These are phyloP conservation scores for Peromyscus californicus DNA, from an alignment of 2,113 vertebrate genomes.

Conservation along the genomic window DNA sequence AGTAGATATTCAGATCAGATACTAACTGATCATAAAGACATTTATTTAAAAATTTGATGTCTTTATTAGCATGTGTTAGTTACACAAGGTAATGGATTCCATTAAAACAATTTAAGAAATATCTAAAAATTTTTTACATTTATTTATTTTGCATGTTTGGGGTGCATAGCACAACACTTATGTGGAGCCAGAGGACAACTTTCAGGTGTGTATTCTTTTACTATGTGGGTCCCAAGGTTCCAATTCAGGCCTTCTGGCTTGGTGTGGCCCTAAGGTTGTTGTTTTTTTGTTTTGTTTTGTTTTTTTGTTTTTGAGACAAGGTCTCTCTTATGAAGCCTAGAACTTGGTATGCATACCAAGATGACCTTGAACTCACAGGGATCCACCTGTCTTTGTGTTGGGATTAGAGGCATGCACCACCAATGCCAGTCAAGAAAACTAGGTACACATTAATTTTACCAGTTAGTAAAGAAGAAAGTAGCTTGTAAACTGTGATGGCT, in stretches of 20 bases:
- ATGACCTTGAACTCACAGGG: not conserved
- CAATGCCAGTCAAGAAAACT: not conserved
- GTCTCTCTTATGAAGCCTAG: not conserved
- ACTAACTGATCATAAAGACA: not conserved
- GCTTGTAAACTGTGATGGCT: not conserved
- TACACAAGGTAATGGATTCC: not conserved
- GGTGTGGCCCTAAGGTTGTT: not conserved
- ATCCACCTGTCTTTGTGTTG: not conserved
- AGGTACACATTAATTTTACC: not conserved
- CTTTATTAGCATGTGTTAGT: not conserved
- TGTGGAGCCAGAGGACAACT: not conserved
- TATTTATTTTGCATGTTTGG: not conserved
- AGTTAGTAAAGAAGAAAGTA: not conserved
- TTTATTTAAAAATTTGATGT: not conserved
- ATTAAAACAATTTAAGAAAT: not conserved
- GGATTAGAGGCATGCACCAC: not conserved
- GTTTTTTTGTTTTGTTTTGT: not conserved
- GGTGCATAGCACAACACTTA: not conserved
- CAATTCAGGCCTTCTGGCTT: not conserved
- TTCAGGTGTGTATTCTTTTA: not conserved
- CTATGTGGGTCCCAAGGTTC: not conserved
- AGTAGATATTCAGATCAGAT: not conserved
- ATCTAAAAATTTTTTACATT: not conserved
- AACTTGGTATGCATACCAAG: not conserved
- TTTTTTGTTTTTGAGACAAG: not conserved